Base-by-base conservation (phyloP, 2,113 vertebrate genomes). In the Cheirogaleus medius region DNA sequence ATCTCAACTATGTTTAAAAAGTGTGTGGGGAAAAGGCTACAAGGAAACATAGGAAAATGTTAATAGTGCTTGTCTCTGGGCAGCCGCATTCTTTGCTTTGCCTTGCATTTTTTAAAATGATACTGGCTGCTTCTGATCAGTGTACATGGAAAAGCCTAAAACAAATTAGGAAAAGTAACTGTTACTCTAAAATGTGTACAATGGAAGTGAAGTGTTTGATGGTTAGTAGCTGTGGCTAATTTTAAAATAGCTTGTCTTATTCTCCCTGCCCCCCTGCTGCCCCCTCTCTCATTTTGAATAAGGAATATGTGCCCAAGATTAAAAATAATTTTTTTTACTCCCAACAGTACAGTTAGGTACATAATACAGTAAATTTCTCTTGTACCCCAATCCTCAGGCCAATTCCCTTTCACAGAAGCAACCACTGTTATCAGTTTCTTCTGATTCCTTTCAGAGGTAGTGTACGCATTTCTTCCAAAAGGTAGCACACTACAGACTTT, bases 1-100 rank as follows among this genome's bases (percentile, higher is more conserved):
- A 97, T 92, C 92, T 96, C 92, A 96, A 37, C 81, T 68, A 39
- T 90, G 63, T 84, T 95, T 69, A 95, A 93, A 81, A 73, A 71
- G 15, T 32, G 4, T 21, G 77, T 32, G 32, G n/a, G 80, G 64
- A 87, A 86, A 87, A 95, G n/a, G 3, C 58, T 39, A 69, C 47
- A 74, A 37, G 56, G 74, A 87, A 78, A 52, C 47, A 73, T 23
- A 94, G 47, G 85, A 85, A 86, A 96, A 87, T 68, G 60, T 76
- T 47, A 84, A 39, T 32, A 83, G 13, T 49, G n/a, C 25, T 68
- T 44, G 15, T 54, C 47, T 92, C 66, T 69, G 58, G 44, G 69
- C 20, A 85, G 77, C 44, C 23, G 42, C 5, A 69, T 34, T 44
- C 82, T 91, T 90, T 7, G 23, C 34, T 81, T 60, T 52, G n/a